phyloP scores from a whole-genome alignment of 2,888 invertebrate genomes.

The Lepidochitona cinerea region DNA sequence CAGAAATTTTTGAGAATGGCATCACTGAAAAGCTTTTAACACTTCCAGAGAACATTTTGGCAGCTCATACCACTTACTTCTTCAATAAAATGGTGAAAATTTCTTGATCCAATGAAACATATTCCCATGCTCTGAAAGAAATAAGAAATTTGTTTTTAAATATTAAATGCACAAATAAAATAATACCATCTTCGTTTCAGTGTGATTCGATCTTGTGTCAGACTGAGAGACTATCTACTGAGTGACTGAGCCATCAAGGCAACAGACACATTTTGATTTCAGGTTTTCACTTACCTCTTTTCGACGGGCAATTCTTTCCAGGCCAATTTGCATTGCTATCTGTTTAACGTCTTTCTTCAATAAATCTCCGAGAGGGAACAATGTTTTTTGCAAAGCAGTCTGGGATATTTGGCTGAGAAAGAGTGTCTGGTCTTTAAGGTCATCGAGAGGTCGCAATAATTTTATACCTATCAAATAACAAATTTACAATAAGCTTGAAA shows the following conservation, averaged over 20 bases:
- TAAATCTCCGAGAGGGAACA: conserved; percentile 91
- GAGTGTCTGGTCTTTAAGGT: conserved; percentile 93
- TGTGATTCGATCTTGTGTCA: too few species aligned
- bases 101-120: conserved; percentile 93
- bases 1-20: too few species aligned
- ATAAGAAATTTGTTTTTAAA: too few species aligned
- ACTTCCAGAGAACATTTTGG: too few species aligned
- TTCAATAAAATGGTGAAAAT: conserved; percentile 89
- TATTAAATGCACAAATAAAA: too few species aligned
- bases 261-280: too few species aligned
- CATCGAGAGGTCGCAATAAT: conserved; percentile 82
- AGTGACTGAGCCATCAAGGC: too few species aligned
- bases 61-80: too few species aligned
- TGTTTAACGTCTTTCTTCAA: conserved; percentile 84
- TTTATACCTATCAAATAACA: conserved; percentile 75
- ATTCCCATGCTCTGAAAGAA: conserved; percentile 85
- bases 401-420: conserved; percentile 91
- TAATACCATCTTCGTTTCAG: too few species aligned
- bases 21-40: too few species aligned
- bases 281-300: conserved; percentile 61
- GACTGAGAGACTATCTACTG: too few species aligned
- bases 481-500: too few species aligned
- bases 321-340: conserved; percentile 80
- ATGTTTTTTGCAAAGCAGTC: conserved; percentile 81
- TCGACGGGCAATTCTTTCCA: conserved; percentile 64